Evolutionary conservation across 2,888 invertebrate genomes (phyloP), one percentile per base, ranked within the genome.

Genomic region (Hemicrepidius hirtus): DNA sequence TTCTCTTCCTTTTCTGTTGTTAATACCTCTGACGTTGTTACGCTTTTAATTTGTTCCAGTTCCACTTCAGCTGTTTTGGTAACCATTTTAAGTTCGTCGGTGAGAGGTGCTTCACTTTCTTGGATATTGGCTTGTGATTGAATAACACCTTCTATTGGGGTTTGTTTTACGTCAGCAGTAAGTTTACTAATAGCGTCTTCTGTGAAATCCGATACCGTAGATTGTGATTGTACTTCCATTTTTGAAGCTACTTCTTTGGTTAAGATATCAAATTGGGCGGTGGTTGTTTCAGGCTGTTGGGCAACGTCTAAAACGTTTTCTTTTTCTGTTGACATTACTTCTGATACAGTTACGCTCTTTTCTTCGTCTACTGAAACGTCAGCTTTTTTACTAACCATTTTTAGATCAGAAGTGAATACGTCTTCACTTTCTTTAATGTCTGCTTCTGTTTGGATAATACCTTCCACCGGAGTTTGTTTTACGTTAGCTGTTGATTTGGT

Each of bases 321-420:
- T 68, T 82, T 84, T 82, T 91, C 90, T 77, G 89, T 88, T 18
- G 86, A 77, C 71, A 87, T 83, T 28, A 88, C 84, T 84, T 90
- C 89, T 44, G 85, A 88, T 0, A 89, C 81, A 5, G 44, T 46
- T 3, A 74, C 53, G 28, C 85, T 82, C 75, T 84, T 85, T 18
- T 81, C 84, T 79, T 86, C 86, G 77, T 88, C 87, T 13, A 89
- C 73, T 6, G 81, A 80, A 16, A 87, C 69, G 55, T 86, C 84
- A 6, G 88, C 88, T 65, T 83, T 85, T 76, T 86, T 87, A 1
- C 80, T 7, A 3, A 41, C 12, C n/a, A 67, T 13, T 16, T 55
- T 67, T 12, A 55, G 18, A 32, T 40, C 32, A 9, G 40, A 12
- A 20, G 63, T 73, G 41, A 80, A 74, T 40, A 60, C 75, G 20